Percentiles rank a stretch among this genome's conserved stretches.
Conservation (phyloP, 2,888 invertebrate genomes). For the Allolobophora icterica region DNA sequence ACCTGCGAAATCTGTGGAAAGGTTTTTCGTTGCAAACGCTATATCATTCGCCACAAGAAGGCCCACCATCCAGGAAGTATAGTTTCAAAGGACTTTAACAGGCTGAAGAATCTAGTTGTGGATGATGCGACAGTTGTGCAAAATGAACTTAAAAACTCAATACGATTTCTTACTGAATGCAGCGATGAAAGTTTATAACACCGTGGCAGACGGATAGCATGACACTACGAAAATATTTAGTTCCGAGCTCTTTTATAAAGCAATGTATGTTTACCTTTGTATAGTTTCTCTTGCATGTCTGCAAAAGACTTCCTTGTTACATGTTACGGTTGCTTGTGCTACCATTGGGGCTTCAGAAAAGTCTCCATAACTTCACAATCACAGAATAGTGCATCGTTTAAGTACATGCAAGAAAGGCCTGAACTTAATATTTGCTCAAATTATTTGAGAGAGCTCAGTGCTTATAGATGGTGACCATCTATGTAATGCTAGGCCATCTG, state of each 20-base stretch:
- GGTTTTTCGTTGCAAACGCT: conserved; percentile 8
- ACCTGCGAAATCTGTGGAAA: conserved; percentile 23
- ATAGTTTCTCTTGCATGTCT: background rate
- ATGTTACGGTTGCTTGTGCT: background rate
- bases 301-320: background rate
- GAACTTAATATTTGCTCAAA: background rate
- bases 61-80: conserved; percentile 17
- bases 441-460: background rate
- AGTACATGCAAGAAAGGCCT: background rate
- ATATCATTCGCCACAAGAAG: conserved; percentile 28
- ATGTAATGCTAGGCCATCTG: background rate
- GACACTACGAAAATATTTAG: background rate
- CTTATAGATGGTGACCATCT: background rate
- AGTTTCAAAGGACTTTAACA: background rate
- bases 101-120: background rate
- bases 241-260: background rate
- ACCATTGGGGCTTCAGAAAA: background rate
- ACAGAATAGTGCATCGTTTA: background rate
- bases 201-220: background rate
- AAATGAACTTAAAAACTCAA: background rate
- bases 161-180: conserved; percentile 17
- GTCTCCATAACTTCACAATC: background rate
- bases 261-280: background rate
- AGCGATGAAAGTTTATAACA: background rate
- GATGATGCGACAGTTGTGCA: background rate